Percentiles rank a stretch among this genome's conserved stretches.
phyloP scores from a whole-genome alignment of 2,113 vertebrate species.

The Cyprinodon tularosa region DNA sequence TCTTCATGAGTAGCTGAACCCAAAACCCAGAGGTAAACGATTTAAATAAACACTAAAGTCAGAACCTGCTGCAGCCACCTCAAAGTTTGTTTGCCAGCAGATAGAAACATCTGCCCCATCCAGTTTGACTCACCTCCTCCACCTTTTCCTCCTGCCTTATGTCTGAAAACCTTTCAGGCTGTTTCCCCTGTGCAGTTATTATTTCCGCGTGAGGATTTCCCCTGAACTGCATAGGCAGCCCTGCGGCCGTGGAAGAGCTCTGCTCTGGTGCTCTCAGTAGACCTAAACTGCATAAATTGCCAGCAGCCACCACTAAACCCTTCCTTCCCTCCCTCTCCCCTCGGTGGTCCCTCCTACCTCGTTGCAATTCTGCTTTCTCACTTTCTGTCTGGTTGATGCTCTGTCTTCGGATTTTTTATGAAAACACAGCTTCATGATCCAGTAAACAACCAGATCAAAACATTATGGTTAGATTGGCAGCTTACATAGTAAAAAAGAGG shows the following conservation, averaged over 20 bases:
- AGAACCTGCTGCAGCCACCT: background rate
- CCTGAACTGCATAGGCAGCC: conserved; percentile 54
- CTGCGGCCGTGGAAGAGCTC: conserved; percentile 62
- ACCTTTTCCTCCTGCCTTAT: conserved; percentile 4
- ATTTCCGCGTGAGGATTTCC: conserved; percentile 18
- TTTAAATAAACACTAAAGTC: conserved; percentile 59
- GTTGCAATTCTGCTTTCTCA: conserved; percentile 40
- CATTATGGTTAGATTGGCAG: background rate
- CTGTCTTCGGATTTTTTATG: conserved; percentile 15
- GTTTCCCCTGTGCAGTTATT: conserved; percentile 7
- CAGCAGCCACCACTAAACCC: conserved; percentile 42
- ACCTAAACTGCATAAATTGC: conserved; percentile 70
- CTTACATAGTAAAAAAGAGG: background rate
- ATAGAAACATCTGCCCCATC: conserved; percentile 19
- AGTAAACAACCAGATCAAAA: background rate
- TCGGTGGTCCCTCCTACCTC: conserved; percentile 48
- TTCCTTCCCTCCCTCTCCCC: conserved; percentile 48
- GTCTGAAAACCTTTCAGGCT: conserved; percentile 18
- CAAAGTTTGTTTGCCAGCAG: background rate
- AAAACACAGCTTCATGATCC: background rate
- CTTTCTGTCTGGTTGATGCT: conserved; percentile 17
- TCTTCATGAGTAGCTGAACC: conserved; percentile 53
- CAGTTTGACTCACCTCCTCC: conserved; percentile 32
- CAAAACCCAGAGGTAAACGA: conserved; percentile 53
- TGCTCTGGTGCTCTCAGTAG: conserved; percentile 61